Percentiles rank a stretch among this genome's conserved stretches.
These are phyloP conservation scores for Ctenopoma kingsleyae DNA, from an alignment of 2,797 vertebrate genomes.

Conservation along the genomic window DNA sequence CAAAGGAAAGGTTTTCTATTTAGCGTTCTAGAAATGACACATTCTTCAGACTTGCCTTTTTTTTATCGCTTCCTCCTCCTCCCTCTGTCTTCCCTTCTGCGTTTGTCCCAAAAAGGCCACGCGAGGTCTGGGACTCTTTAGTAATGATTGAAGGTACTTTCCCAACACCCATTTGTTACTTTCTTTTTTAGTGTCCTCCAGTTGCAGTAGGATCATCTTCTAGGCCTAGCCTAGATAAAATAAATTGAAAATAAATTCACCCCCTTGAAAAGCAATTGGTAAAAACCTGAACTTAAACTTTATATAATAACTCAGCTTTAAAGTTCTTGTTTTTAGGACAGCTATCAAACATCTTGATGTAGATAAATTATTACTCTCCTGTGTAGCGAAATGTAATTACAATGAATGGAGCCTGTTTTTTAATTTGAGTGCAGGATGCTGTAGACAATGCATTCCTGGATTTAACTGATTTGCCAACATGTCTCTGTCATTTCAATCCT, in stretches of 20 bases:
- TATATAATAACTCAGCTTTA: neutral
- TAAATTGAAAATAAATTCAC: neutral
- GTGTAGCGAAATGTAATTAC: constrained; percentile 14
- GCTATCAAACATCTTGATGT: constrained; percentile 12
- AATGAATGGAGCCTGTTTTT: constrained; percentile 6
- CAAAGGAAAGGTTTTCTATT: constrained; percentile 24
- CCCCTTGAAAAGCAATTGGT: neutral
- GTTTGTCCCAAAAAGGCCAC: constrained; percentile 22
- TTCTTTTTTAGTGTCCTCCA: neutral
- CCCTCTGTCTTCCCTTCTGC: constrained; percentile 27
- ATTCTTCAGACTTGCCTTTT: constrained; percentile 26
- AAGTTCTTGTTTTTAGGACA: constrained; percentile 14
- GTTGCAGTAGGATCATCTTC: neutral
- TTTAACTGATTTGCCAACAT: constrained; percentile 17
- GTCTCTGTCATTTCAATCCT: constrained; percentile 34
- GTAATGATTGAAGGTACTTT: constrained; percentile 1
- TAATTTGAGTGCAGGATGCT: constrained; percentile 43
- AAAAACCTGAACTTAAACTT: neutral
- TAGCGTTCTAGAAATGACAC: constrained; percentile 16
- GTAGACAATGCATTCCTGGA: constrained; percentile 57
- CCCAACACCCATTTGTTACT: constrained; percentile 13
- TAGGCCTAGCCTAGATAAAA: too few relatives aligned
- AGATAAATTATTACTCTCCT: constrained; percentile 17
- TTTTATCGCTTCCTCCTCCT: constrained; percentile 44
- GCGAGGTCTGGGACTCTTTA: constrained; percentile 9